Evolutionary conservation across 2,888 invertebrate species (phyloP).

Genomic region (Agonopterix arenella): DNA sequence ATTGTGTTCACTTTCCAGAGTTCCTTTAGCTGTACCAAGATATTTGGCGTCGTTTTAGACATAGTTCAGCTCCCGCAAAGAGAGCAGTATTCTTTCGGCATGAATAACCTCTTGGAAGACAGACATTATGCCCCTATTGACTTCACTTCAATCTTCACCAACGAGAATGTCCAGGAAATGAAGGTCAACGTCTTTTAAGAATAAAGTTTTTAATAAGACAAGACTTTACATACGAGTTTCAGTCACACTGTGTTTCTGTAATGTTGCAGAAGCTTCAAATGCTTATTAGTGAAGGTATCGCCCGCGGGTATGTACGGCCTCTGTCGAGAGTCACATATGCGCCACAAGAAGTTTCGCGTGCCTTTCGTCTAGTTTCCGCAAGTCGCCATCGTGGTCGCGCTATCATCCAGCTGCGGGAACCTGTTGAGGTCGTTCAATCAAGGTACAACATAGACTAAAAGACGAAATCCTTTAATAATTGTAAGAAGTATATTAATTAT

Average conservation of each 20-base stretch:
- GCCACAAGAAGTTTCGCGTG: slow-evolving; percentile 30
- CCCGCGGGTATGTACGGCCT: slow-evolving; percentile 41
- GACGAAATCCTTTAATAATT: too few relatives aligned
- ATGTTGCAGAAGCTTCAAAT: slow-evolving; percentile 26
- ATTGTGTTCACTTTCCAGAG: too few relatives aligned
- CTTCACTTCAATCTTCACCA: background rate
- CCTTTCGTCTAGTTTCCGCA: slow-evolving; percentile 35
- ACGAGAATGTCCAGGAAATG: background rate
- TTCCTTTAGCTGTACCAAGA: background rate
- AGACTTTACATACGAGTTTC: too few relatives aligned
- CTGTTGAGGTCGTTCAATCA: slow-evolving; percentile 8
- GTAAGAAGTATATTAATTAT: too few relatives aligned
- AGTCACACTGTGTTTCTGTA: too few relatives aligned
- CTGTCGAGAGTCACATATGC: slow-evolving; percentile 35
- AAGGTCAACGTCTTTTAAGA: background rate
- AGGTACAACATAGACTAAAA: slow-evolving; percentile 14
- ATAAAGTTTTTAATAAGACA: too few relatives aligned
- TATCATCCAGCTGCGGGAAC: slow-evolving; percentile 25
- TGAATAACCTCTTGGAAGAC: background rate
- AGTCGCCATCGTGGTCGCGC: slow-evolving; percentile 42
- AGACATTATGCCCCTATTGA: background rate
- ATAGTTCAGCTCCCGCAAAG: background rate
- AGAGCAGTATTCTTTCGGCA: background rate
- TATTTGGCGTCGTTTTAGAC: background rate
- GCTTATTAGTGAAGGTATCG: slow-evolving; percentile 39